Evolutionary conservation across 2,888 invertebrate genomes (phyloP).

Genomic region (Leptopterna dolabrata): DNA sequence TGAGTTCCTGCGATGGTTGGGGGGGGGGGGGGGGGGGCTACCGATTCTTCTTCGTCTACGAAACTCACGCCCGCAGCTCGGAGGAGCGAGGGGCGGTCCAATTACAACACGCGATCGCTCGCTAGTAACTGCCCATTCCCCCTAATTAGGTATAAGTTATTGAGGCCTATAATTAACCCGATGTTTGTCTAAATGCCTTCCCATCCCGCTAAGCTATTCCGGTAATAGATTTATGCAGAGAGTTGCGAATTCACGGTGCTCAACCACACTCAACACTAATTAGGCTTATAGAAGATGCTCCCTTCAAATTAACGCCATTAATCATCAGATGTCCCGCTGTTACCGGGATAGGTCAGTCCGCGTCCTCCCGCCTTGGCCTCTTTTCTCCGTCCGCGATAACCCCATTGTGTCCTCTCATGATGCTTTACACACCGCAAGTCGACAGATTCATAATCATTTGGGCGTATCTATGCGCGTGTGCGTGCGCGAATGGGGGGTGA

Average conservation of each 20-base stretch:
- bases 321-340: background rate
- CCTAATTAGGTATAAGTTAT: slow-evolving; percentile 33
- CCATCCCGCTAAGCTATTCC: slow-evolving; percentile 7
- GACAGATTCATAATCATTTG: too few relatives aligned
- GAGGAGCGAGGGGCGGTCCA: background rate
- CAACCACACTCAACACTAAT: background rate
- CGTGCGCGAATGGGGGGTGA: too few relatives aligned
- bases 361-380: background rate
- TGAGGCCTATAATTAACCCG: slow-evolving; percentile 34
- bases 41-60: background rate
- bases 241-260: slow-evolving; percentile 2
- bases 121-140: slow-evolving; percentile 27
- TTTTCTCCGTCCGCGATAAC: too few relatives aligned
- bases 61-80: background rate
- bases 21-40: too few relatives aligned
- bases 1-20: too few relatives aligned
- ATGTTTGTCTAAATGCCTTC: slow-evolving; percentile 30
- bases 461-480: too few relatives aligned
- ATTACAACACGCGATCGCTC: slow-evolving; percentile 26
- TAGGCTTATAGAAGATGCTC: slow-evolving; percentile 4
- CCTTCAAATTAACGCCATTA: slow-evolving; percentile 6
- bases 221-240: slow-evolving; percentile 31
- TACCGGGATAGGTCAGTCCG: background rate
- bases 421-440: too few relatives aligned
- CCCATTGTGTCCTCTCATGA: too few relatives aligned